Evolutionary conservation across 2,113 vertebrate species (phyloP).

Genomic region (Macrotis lagotis): DNA sequence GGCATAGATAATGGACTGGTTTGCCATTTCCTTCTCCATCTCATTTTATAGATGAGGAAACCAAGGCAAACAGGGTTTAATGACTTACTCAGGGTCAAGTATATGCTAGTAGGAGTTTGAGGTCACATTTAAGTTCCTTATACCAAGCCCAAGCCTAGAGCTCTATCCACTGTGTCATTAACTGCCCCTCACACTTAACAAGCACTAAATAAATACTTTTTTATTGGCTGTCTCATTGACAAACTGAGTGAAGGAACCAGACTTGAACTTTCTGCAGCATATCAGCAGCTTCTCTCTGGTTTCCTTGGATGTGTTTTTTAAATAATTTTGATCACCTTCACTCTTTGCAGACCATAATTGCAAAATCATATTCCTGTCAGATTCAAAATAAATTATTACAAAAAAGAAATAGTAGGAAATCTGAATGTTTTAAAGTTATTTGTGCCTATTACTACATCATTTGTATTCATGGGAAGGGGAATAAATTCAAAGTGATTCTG

Average conservation of each 20-base stretch:
- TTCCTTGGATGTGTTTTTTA: slow-evolving; percentile 64
- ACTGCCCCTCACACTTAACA: neutral
- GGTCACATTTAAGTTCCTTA: too few species aligned
- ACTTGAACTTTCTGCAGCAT: slow-evolving; percentile 33
- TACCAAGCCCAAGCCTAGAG: too few species aligned
- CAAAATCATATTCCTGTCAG: slow-evolving; percentile 9
- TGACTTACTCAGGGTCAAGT: too few species aligned
- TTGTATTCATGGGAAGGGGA: neutral
- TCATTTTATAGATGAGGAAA: too few species aligned
- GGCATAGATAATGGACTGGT: too few species aligned
- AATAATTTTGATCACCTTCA: slow-evolving; percentile 31
- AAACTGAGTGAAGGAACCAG: slow-evolving; percentile 11
- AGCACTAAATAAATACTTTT: neutral
- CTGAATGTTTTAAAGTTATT: neutral
- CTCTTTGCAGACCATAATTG: slow-evolving; percentile 55
- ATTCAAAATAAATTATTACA: slow-evolving; percentile 29
- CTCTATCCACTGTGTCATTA: too few species aligned
- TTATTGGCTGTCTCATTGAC: neutral
- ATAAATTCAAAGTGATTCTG: neutral
- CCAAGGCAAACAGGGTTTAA: too few species aligned
- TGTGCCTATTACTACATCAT: neutral
- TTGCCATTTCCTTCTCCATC: too few species aligned
- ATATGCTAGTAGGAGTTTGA: too few species aligned
- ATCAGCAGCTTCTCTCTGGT: slow-evolving; percentile 26
- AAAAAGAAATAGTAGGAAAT: slow-evolving; percentile 2